Evolutionary conservation across 2,888 invertebrate genomes (phyloP), one percentile per base, ranked within the genome.

Genomic region (Graphium colonna): DNA sequence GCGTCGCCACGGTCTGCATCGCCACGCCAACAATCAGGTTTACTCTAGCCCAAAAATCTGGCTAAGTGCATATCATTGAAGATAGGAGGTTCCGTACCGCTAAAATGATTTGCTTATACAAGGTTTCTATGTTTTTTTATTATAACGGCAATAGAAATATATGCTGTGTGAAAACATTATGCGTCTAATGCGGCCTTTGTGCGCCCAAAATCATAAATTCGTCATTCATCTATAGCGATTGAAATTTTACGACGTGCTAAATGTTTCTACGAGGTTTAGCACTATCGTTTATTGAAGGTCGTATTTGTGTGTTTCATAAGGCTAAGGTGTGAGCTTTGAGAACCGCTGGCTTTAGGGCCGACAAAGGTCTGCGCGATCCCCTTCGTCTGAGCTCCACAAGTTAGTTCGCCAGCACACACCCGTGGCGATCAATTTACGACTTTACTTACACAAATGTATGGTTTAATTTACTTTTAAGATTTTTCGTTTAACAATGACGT

Each of bases 381-480:
- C 68, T 60, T 54, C 61, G 65, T 70, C 67, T 67, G 67, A 71
- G 71, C 18, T 67, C 69, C 67, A 71, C 62, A 63, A 65, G 67
- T 68, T 65, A 64, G 69, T 71, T 71, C 63, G 69, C 45, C 36
- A 71, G 69, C 68, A 69, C 69, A 71, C 75, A 66, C 67, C 73
- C 73, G 12, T 36, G 12, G 12, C 13, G 3, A 12, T 12, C 13
- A 71, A 80, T 77, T 82, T 79, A 79, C 74, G 68, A 70, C 68
- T 75, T 69, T 68, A 76, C 76, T 75, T 78, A 73, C 75, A 77
- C 75, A 72, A 68, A 69, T 59, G 69, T 65, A 70, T 69, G 72
- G 74, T 71, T 73, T 75, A 69, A 17, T 51, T 13, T 21, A 10
- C 17, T 9, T 17, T 3, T 5, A 33, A 9, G 8, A 3, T 9